phyloP scores from a whole-genome alignment of 2,797 vertebrate genomes.

The Denticeps clupeoides region DNA sequence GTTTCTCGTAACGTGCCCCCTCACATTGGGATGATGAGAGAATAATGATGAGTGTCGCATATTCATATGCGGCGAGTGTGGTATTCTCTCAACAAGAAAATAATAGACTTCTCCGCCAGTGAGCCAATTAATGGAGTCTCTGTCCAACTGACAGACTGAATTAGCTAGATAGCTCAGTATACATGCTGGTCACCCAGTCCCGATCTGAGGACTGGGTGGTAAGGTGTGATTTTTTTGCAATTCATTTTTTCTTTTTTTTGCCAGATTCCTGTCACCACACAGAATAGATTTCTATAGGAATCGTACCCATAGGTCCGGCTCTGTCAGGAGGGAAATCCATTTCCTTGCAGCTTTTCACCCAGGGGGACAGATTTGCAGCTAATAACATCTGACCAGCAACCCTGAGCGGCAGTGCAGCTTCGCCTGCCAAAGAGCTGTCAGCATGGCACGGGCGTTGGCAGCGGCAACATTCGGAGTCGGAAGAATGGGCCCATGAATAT shows the following conservation, averaged over 20 bases:
- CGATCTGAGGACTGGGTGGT: neutral
- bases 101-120: neutral
- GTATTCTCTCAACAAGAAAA: too few species aligned
- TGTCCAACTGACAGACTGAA: neutral
- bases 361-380: constrained; percentile 34
- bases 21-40: too few species aligned
- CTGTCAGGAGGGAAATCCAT: constrained; percentile 22
- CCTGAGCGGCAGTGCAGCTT: constrained; percentile 28
- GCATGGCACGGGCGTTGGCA: neutral
- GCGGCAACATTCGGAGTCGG: constrained; percentile 8
- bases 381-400: constrained; percentile 33
- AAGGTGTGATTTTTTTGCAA: too few species aligned
- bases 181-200: neutral
- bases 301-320: constrained; percentile 8
- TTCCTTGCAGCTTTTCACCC: constrained; percentile 28
- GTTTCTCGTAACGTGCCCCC: too few species aligned
- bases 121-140: neutral
- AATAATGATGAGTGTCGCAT: constrained; percentile 3
- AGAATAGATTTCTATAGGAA: neutral
- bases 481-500: neutral
- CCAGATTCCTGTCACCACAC: neutral
- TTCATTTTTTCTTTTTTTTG: too few species aligned
- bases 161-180: neutral
- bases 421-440: constrained; percentile 32
- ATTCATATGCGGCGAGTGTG: too few species aligned